Percentiles rank a stretch among this genome's conserved stretches.
These are phyloP conservation scores for Antedon bifida DNA, from an alignment of 35 echinoderm and acorn worm genomes.

Conservation along the genomic window DNA sequence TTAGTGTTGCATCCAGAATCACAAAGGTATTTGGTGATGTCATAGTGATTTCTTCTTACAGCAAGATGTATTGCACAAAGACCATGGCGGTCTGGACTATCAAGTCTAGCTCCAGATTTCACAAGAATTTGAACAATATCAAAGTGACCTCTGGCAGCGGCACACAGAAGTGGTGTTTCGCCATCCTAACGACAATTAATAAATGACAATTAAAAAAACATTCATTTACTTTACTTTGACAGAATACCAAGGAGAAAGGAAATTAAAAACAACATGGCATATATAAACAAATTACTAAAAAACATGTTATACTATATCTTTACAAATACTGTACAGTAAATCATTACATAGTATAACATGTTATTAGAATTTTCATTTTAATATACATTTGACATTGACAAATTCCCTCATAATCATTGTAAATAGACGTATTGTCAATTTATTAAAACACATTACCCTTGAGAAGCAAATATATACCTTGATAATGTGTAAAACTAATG, in stretches of 20 bases:
- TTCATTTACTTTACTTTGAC: too few relatives aligned
- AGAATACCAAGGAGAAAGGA: too few relatives aligned
- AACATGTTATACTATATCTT: too few relatives aligned
- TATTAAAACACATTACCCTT: too few relatives aligned
- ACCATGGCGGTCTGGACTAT: constrained; percentile 79
- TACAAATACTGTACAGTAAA: too few relatives aligned
- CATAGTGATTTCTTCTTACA: constrained; percentile 58
- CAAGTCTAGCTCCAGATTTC: constrained; percentile 61
- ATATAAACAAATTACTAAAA: neutral
- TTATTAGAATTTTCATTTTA: too few relatives aligned
- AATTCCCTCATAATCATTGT: too few relatives aligned
- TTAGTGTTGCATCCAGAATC: constrained; percentile 52
- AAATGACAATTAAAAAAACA: neutral
- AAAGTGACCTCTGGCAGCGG: constrained; percentile 60
- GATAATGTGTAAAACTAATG: too few relatives aligned
- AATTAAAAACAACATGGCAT: neutral
- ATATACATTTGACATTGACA: too few relatives aligned
- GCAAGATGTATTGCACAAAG: constrained; percentile 62
- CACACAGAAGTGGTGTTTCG: constrained; percentile 83
- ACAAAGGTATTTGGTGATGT: constrained; percentile 68
- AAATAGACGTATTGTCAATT: too few relatives aligned
- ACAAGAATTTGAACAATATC: constrained; percentile 67
- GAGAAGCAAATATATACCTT: too few relatives aligned
- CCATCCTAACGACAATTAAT: constrained; percentile 44
- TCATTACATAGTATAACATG: too few relatives aligned